Conservation (phyloP, 2,888 invertebrate species). For the Melanophora roralis region DNA sequence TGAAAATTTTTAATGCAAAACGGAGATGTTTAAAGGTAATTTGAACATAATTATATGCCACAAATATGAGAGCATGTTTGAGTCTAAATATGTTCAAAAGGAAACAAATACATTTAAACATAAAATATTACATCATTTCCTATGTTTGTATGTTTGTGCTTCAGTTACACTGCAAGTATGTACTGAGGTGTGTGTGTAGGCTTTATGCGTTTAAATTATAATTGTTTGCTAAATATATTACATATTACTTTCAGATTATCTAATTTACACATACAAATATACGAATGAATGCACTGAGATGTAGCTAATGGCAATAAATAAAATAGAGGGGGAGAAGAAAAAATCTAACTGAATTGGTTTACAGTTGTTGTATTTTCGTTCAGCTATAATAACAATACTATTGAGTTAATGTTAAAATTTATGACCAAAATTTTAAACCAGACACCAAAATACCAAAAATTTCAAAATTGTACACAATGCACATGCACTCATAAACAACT, state of each 20-base stretch:
- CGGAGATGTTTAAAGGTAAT: conserved; percentile 62
- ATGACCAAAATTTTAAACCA: conserved; percentile 46
- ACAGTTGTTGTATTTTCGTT: conserved; percentile 40
- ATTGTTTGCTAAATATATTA: conserved; percentile 30
- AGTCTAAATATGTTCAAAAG: neutral
- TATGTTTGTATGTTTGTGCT: neutral
- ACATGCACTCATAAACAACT: neutral
- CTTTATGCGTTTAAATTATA: neutral
- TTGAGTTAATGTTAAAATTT: conserved; percentile 57
- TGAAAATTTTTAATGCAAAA: conserved; percentile 33
- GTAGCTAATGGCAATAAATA: neutral
- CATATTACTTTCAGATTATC: conserved; percentile 45
- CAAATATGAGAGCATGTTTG: conserved; percentile 2
- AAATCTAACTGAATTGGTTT: conserved; percentile 5
- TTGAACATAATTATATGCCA: conserved; percentile 61
- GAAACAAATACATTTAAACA: conserved; percentile 16
- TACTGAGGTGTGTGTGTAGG: neutral
- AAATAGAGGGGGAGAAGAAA: neutral
- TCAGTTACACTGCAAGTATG: neutral
- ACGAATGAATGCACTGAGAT: neutral
- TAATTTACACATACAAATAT: conserved; percentile 25
- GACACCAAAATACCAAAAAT: conserved; percentile 46
- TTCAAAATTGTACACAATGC: conserved; percentile 21
- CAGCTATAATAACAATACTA: conserved; percentile 53
- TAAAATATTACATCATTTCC: neutral